Evolutionary conservation across 23 tunicate species (phyloP), one percentile per base, ranked within the genome.

Genomic region (Trididemnum nubilum): DNA sequence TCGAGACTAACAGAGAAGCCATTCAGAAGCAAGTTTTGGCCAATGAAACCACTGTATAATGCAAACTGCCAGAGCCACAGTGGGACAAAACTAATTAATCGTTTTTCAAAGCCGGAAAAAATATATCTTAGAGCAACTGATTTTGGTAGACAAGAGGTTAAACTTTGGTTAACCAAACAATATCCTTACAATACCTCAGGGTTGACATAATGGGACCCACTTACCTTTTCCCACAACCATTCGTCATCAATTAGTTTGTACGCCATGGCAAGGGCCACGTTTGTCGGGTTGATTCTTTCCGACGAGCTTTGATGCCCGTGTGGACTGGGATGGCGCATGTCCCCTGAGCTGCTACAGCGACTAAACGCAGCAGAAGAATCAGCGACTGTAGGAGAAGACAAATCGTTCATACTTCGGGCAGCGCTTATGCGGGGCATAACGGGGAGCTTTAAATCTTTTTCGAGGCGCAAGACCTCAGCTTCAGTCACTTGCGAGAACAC

Each of bases 221-320:
- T 51, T 34, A 93, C 98, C 84, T 84, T 93, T 80, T 93, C 98
- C 98, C 98, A 93, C 63, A 93, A 67, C 78, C 80, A 93, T 34
- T 93, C 98, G 73, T 93, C 84, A 72, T 87, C 88, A 34, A 60
- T 76, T 2, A 93, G 87, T 80, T 93, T 93, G 77, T 93, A 87
- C 19, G 93, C 52, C 38, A 93, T 35, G 24, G 89, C 98, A 37
- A 66, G 67, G 71, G 87, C 93, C 4, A 88, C 81, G 44, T 50
- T 78, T 15, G 71, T 71, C 28, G 76, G 58, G 33, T 40, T 31
- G 1, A 35, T 37, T 1, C 24, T 59, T 2, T 78, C 76, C 21
- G 37, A 30, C 28, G 61, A 0, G n/a, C 72, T 49, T 58, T 29
- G 44, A n/a, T 65, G 38, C 35, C 60, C 60, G 61, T 61, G 61